These are phyloP conservation scores for Drosophila biarmipes DNA, from an alignment of 1,140 invertebrate genomes.

Conservation along the genomic window DNA sequence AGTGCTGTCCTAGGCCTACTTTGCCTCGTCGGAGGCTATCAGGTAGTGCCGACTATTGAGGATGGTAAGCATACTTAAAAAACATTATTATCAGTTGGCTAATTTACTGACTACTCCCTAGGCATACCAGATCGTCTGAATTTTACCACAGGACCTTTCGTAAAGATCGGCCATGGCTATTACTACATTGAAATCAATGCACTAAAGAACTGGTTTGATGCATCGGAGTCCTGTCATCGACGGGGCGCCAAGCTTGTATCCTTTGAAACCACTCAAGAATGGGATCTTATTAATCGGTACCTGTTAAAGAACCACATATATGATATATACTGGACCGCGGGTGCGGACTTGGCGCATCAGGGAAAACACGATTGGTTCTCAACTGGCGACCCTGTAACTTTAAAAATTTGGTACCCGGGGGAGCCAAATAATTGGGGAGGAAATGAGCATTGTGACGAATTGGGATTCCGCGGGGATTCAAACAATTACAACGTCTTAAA, in stretches of 20 bases:
- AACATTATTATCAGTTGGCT: too few species aligned
- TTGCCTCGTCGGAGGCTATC: background rate
- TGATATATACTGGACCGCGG: constrained; percentile 17
- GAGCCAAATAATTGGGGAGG: constrained; percentile 18
- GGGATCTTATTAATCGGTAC: constrained; percentile 15
- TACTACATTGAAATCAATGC: background rate
- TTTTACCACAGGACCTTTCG: background rate
- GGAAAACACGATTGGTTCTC: constrained; percentile 17
- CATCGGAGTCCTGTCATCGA: constrained; percentile 7
- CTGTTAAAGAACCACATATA: background rate
- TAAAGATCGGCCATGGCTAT: background rate
- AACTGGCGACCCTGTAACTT: background rate
- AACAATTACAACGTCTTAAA: background rate
- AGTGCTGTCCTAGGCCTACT: background rate
- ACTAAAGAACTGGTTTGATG: constrained; percentile 23
- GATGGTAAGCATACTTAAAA: background rate
- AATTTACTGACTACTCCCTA: too few species aligned
- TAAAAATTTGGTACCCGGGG: constrained; percentile 5
- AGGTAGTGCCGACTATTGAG: background rate
- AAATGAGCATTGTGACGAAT: constrained; percentile 16
- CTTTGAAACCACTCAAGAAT: constrained; percentile 15
- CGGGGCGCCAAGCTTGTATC: constrained; percentile 14
- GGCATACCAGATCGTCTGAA: background rate
- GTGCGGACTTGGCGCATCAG: constrained; percentile 5
- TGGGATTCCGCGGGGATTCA: background rate